phyloP scores from a whole-genome alignment of 2,888 invertebrate species.

The Diplazon laetatorius region DNA sequence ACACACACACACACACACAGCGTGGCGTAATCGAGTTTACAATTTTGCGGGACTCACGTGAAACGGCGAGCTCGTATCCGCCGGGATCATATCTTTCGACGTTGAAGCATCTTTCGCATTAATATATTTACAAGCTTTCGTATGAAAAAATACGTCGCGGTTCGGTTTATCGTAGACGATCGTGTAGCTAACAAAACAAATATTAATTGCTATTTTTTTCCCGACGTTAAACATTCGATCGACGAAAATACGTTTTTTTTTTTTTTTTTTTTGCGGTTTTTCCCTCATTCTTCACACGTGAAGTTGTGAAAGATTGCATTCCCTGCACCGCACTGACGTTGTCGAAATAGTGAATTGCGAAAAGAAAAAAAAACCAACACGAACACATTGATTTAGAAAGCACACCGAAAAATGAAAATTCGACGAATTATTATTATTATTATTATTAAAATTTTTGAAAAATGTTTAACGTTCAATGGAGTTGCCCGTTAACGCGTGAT shows the following conservation, averaged over 20 bases:
- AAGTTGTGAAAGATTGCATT: background rate
- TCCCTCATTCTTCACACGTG: too few species aligned
- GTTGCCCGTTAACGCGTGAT: background rate
- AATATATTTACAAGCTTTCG: constrained; percentile 19
- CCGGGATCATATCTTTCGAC: constrained; percentile 23
- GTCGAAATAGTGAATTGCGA: background rate
- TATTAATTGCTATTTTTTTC: background rate
- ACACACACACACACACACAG: too few species aligned
- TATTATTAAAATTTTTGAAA: too few species aligned
- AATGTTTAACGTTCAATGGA: too few species aligned
- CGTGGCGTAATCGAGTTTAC: background rate
- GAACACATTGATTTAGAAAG: background rate
- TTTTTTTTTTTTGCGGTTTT: too few species aligned
- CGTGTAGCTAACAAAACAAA: background rate
- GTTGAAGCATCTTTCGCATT: constrained; percentile 37
- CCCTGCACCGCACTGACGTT: background rate
- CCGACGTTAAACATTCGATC: constrained; percentile 12
- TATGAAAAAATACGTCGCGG: constrained; percentile 6
- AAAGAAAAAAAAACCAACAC: background rate
- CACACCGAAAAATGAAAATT: background rate
- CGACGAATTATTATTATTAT: too few species aligned
- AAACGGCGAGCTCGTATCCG: background rate
- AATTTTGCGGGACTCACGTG: constrained; percentile 3
- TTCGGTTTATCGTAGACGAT: background rate
- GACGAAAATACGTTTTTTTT: constrained; percentile 27